A percentile compares a stretch with the other conserved stretches of the same genome.
Conservation (phyloP, 37 sponge, comb jelly and placozoan species). For the Dysidea cf. avara region DNA sequence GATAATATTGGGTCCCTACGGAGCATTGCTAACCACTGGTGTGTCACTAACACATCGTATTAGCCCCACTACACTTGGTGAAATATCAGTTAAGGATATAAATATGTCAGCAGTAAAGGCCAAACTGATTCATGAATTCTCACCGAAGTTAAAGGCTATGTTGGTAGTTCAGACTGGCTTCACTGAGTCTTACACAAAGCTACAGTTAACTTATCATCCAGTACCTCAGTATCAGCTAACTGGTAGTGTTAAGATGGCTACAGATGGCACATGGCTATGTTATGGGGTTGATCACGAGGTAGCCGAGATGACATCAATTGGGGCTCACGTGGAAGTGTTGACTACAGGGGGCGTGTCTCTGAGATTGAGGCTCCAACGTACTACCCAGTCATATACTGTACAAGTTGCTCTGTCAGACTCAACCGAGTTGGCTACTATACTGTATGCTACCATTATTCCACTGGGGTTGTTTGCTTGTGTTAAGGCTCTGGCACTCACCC, state of each 20-base stretch:
- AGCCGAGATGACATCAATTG: slow-evolving; percentile 45
- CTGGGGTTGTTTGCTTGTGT: slow-evolving; percentile 59
- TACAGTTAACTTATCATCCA: slow-evolving; percentile 5
- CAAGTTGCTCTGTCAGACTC: slow-evolving; percentile 62
- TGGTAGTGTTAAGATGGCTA: slow-evolving; percentile 38
- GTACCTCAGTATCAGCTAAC: slow-evolving; percentile 15
- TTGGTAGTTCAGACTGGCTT: slow-evolving; percentile 16
- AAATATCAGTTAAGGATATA: slow-evolving; percentile 25
- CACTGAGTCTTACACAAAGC: slow-evolving; percentile 27
- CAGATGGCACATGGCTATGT: slow-evolving; percentile 38
- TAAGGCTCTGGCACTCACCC: slow-evolving; percentile 62
- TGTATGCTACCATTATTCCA: slow-evolving; percentile 83
- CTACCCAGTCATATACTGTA: slow-evolving; percentile 56
- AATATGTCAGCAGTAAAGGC: slow-evolving; percentile 18
- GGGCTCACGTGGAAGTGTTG: slow-evolving; percentile 31
- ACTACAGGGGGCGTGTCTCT: slow-evolving; percentile 47
- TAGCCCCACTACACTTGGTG: slow-evolving; percentile 21
- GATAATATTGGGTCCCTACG: slow-evolving; percentile 6
- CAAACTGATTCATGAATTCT: slow-evolving; percentile 20
- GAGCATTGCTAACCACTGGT: slow-evolving; percentile 2
- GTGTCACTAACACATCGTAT: slow-evolving; percentile 33
- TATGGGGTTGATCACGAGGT: slow-evolving; percentile 58
- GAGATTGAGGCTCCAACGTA: slow-evolving; percentile 57
- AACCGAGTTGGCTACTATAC: slow-evolving; percentile 30
- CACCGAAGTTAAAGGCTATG: slow-evolving; percentile 13